Evolutionary conservation across 2,113 vertebrate genomes (phyloP).

Genomic region (Synchiropus splendidus): DNA sequence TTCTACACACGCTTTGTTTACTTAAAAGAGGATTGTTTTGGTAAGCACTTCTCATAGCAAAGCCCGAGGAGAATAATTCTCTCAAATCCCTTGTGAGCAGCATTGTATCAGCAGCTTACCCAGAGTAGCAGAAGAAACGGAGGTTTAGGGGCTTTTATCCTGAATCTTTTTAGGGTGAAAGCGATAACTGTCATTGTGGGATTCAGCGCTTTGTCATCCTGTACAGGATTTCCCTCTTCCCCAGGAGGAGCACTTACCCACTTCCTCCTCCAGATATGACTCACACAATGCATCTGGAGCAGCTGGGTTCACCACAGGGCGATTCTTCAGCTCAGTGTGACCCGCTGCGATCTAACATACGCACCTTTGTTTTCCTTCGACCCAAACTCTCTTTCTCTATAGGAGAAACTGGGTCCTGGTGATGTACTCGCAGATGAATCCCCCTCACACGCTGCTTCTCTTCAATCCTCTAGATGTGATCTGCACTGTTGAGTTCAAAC

Average conservation of each 20-base stretch:
- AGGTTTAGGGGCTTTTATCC: constrained; percentile 3
- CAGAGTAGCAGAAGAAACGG: constrained; percentile 16
- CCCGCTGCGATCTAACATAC: no score
- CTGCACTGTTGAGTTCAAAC: no score
- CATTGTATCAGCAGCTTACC: constrained; percentile 26
- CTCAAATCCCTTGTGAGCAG: constrained; percentile 22
- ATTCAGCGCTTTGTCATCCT: constrained; percentile 51
- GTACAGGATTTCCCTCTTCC: constrained; percentile 58
- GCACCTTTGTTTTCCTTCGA: no score
- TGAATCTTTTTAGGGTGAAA: constrained; percentile 28
- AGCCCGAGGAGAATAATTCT: constrained; percentile 21
- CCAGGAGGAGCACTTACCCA: constrained; percentile 23
- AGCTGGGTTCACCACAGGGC: constrained; percentile 22
- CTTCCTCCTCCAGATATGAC: constrained; percentile 33
- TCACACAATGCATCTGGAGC: constrained; percentile 28
- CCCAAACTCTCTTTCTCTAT: neutral
- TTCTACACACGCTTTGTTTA: constrained; percentile 15
- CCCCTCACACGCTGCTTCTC: no score
- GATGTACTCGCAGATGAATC: no score
- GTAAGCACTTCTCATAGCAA: constrained; percentile 36
- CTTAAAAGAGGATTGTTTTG: constrained; percentile 17
- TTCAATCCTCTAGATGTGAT: no score
- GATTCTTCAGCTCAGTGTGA: constrained; percentile 4
- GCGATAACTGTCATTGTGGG: constrained; percentile 33
- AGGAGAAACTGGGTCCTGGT: no score